Evolutionary conservation across 2,888 invertebrate species (phyloP), one percentile per base, ranked within the genome.

Genomic region (Rugalucina vietnamica): DNA sequence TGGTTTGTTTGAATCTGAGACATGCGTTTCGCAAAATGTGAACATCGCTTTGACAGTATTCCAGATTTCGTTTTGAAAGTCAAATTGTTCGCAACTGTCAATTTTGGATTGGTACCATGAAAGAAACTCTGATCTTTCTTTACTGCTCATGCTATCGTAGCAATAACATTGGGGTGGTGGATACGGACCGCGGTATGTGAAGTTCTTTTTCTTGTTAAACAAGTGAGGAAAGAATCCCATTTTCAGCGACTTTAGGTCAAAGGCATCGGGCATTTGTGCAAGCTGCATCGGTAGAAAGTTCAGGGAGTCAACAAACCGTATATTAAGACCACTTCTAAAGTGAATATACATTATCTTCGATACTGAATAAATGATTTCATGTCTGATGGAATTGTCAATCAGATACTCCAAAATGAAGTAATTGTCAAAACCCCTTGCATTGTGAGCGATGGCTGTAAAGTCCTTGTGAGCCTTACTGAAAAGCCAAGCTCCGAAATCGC

Each of bases 11-110:
- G 50, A 86, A 49, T 76, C 82, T 72, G 77, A 76, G 27, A 54
- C 69, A 21, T 43, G 73, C 76, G 32, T 70, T 27, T 24, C 76
- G 29, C 37, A 85, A 60, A 18, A 85, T 82, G 37, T 82, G 81
- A 5, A 91, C 89, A 76, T 91, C 90, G 3, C 57, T 74, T 10
- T 37, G 37, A 73, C 91, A 91, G 65, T 90, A 91, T 24, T 79
- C 77, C 3, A 32, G 49, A 12, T 75, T 65, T 91, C 88, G 21
- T 80, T 57, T 50, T 79, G 37, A 75, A 90, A 88, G 79, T 90
- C 73, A 60, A 90, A 91, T 8, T 57, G 50, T n/a, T 78, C 71
- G 50, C 27, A 18, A 34, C 37, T 49, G 10, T 21, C 37, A 32
- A 72, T 29, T 50, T 81, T 78, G 27, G 84, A 36, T n/a, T 76